Evolutionary conservation across 2,888 invertebrate genomes (phyloP).

Genomic region (Brenthis hecate): DNA sequence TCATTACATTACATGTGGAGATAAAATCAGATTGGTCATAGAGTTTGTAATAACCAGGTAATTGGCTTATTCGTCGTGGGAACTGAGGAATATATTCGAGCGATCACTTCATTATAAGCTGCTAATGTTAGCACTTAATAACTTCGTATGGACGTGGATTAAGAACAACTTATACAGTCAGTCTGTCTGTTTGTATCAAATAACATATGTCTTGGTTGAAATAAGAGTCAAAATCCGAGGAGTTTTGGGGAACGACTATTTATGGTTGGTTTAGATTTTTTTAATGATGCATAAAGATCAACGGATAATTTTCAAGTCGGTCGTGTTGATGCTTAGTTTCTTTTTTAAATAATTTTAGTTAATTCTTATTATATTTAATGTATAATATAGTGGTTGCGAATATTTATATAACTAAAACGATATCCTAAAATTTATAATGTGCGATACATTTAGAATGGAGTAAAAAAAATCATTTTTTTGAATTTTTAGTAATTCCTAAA

Average conservation of each 20-base stretch:
- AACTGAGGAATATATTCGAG: constrained; percentile 24
- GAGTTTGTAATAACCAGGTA: constrained; percentile 41
- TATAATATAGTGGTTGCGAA: background rate
- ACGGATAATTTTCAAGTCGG: background rate
- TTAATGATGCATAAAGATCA: constrained; percentile 8
- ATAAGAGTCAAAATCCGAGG: background rate
- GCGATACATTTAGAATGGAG: too few relatives aligned
- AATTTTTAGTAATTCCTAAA: too few relatives aligned
- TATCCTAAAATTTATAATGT: too few relatives aligned
- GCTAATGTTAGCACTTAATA: constrained; percentile 16
- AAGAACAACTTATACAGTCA: background rate
- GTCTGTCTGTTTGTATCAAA: background rate
- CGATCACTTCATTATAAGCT: background rate
- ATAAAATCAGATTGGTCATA: constrained; percentile 43
- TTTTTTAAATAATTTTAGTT: constrained; percentile 1
- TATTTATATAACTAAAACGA: background rate
- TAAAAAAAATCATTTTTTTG: too few relatives aligned
- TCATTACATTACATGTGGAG: constrained; percentile 30
- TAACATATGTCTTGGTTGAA: background rate
- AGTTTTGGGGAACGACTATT: background rate
- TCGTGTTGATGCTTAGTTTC: background rate
- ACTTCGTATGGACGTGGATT: background rate
- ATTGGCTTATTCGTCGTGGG: constrained; percentile 43
- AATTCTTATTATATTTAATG: background rate
- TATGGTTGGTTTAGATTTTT: background rate